phyloP scores from a whole-genome alignment of 2,888 invertebrate genomes.

The Synergus gifuensis region DNA sequence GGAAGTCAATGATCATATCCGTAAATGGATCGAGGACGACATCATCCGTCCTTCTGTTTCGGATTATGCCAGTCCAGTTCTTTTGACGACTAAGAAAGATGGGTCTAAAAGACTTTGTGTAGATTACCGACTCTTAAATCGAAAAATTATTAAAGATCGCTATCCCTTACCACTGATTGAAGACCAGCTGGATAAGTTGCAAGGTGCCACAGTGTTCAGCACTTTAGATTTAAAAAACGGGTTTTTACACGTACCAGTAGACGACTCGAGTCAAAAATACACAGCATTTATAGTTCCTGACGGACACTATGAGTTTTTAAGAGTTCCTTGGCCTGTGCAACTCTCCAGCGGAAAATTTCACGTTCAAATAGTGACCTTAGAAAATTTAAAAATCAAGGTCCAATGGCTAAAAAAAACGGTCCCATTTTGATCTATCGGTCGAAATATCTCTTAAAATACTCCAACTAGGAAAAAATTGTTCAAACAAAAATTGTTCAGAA shows the following conservation, averaged over 20 bases:
- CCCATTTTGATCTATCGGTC: too few species aligned
- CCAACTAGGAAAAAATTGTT: too few species aligned
- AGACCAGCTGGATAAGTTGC: constrained; percentile 45
- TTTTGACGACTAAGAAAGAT: constrained; percentile 58
- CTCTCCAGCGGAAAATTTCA: too few species aligned
- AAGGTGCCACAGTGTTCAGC: constrained; percentile 50
- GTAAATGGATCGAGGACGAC: constrained; percentile 59
- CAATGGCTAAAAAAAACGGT: too few species aligned
- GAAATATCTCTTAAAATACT: too few species aligned
- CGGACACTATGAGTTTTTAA: constrained; percentile 61
- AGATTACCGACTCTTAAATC: constrained; percentile 59
- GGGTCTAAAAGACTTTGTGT: constrained; percentile 56
- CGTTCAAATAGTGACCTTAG: too few species aligned
- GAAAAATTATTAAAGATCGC: constrained; percentile 52
- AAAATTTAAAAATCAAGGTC: too few species aligned
- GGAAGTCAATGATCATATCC: constrained; percentile 53
- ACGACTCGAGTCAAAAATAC: constrained; percentile 58
- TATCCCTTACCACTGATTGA: constrained; percentile 46
- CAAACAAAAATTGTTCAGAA: too few species aligned
- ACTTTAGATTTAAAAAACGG: constrained; percentile 58
- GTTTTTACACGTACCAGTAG: constrained; percentile 64
- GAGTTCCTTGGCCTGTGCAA: constrained; percentile 61
- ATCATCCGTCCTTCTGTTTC: constrained; percentile 56
- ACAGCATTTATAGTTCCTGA: constrained; percentile 62
- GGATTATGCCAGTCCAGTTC: constrained; percentile 58